Evolutionary conservation across 2,888 invertebrate species (phyloP), one percentile per base, ranked within the genome.

Genomic region (Drosophila mimica): DNA sequence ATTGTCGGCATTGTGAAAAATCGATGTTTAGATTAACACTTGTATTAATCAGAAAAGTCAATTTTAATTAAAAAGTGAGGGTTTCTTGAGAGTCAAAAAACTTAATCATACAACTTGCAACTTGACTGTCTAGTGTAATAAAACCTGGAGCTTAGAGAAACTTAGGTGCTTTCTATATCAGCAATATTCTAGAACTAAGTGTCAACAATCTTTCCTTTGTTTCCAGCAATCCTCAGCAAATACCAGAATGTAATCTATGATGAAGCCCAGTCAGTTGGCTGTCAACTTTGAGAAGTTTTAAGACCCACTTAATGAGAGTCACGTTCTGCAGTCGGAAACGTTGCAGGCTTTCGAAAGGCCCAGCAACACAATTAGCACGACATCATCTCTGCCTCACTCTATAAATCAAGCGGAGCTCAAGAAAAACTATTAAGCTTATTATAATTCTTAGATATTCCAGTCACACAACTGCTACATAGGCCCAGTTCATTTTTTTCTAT

Each of bases 321-420:
- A 78, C 80, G 80, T 76, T 67, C 40, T 43, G 56, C 13, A 38
- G 56, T 30, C 13, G 34, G 53, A 38, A 25, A 64, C 72, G 58
- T 71, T 70, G 61, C 46, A 31, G 43, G 36, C 49, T 67, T 57
- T 54, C 58, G 58, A 62, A 46, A 51, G 65, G 70, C 51, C 62
- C 46, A 51, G 72, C 51, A 74, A 77, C 78, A 81, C 82, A 88
- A 85, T 85, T 85, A 85, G 89, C 89, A 83, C 74, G 60, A 83
- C 78, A 73, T 84, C 82, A 79, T 61, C 82, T 76, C 31, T 17
- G 66, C 8, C 67, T 54, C 58, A 81, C 30, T 74, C 58, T 62
- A 81, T 80, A 80, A 80, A 81, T 80, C 74, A 77, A 51, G 31
- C 56, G 31, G 28, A 70, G 49, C 48, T 46, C 40, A 62, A 62